phyloP scores from a whole-genome alignment of 2,888 invertebrate species.

The Tachystola acroxantha region DNA sequence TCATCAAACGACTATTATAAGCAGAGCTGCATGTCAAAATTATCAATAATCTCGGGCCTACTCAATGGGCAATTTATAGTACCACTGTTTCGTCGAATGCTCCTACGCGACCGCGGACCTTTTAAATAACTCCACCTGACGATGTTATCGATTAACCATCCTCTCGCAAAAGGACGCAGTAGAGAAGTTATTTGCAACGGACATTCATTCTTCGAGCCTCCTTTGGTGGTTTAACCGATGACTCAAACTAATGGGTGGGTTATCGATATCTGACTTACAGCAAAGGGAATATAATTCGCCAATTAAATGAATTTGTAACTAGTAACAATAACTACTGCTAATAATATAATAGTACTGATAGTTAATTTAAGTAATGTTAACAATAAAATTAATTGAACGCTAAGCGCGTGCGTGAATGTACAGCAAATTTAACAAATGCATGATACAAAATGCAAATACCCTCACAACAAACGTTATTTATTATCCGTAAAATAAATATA shows the following conservation, averaged over 20 bases:
- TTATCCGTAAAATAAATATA: constrained; percentile 14
- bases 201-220: constrained; percentile 4
- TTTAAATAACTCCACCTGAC: constrained; percentile 47
- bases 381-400: constrained; percentile 8
- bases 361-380: neutral
- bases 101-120: constrained; percentile 42
- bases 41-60: constrained; percentile 46
- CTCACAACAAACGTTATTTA: constrained; percentile 13
- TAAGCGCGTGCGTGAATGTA: neutral
- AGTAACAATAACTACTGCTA: no score
- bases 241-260: constrained; percentile 5
- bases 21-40: constrained; percentile 38
- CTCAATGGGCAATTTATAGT: constrained; percentile 53
- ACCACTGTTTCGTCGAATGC: constrained; percentile 37
- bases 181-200: constrained; percentile 10
- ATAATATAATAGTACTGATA: neutral
- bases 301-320: constrained; percentile 5
- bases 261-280: constrained; percentile 4
- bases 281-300: constrained; percentile 4
- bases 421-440: constrained; percentile 14
- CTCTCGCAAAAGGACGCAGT: constrained; percentile 27
- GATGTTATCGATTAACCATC: constrained; percentile 48
- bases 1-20: constrained; percentile 19
- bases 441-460: constrained; percentile 12
- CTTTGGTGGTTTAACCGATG: constrained; percentile 6